phyloP scores from a whole-genome alignment of 1,140 invertebrate species.

The Aleiodes sp. region DNA sequence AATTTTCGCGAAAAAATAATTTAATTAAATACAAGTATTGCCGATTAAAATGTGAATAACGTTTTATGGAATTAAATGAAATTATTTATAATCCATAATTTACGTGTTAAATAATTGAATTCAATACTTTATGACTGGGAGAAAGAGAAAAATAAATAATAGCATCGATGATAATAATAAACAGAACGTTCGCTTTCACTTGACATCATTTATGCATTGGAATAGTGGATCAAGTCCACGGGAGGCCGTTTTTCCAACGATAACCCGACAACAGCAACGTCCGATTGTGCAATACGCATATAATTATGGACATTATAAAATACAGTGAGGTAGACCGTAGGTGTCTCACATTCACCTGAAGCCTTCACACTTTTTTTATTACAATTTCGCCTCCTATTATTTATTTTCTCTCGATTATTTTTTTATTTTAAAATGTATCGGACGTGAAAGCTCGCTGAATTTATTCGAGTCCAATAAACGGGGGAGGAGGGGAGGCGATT shows the following conservation, averaged over 20 bases:
- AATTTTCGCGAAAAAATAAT: too few species aligned
- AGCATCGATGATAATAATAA: slow-evolving; percentile 8
- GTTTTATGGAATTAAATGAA: too few species aligned
- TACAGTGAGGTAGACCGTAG: slow-evolving; percentile 11
- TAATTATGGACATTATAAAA: slow-evolving; percentile 30
- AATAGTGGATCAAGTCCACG: slow-evolving; percentile 33
- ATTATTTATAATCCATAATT: too few species aligned
- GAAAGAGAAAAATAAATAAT: slow-evolving; percentile 1
- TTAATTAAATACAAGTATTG: too few species aligned
- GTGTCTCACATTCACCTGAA: slow-evolving; percentile 28
- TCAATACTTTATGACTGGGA: too few species aligned
- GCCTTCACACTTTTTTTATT: slow-evolving; percentile 19
- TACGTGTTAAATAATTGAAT: too few species aligned
- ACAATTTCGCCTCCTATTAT: not conserved
- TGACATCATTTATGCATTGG: slow-evolving; percentile 29
- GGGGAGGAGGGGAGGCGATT: not conserved
- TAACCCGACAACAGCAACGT: slow-evolving; percentile 22
- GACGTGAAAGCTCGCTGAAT: too few species aligned
- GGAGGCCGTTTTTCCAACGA: slow-evolving; percentile 15
- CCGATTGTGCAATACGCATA: slow-evolving; percentile 23
- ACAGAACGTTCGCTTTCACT: slow-evolving; percentile 27
- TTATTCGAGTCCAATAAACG: not conserved
- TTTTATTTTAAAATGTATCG: too few species aligned
- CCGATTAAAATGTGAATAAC: too few species aligned
- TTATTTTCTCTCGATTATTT: slow-evolving; percentile 6